Conservation (phyloP, 1,140 invertebrate genomes). For the Dendrolimus punctatus region DNA sequence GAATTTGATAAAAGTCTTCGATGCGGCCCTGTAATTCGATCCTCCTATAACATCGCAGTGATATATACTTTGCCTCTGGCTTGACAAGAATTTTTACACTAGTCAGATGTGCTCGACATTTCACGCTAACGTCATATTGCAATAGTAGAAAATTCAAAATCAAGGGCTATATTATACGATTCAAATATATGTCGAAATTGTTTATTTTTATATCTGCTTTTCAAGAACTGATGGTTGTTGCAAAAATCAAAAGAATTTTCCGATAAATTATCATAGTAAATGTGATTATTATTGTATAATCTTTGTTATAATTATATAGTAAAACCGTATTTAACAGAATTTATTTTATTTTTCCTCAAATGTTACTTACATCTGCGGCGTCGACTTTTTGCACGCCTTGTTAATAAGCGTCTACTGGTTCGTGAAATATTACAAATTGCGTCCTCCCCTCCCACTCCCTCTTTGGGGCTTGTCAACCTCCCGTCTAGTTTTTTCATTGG, state of each 20-base stretch:
- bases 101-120: conserved; percentile 41
- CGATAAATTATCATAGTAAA: too few species aligned
- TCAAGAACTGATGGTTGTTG: too few species aligned
- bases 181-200: too few species aligned
- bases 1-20: conserved; percentile 16
- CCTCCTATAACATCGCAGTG: too few species aligned
- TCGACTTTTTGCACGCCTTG: conserved; percentile 62
- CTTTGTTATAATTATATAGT: too few species aligned
- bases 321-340: too few species aligned
- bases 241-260: too few species aligned
- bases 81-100: conserved; percentile 59
- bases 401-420: conserved; percentile 68
- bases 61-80: conserved; percentile 28
- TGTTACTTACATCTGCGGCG: conserved; percentile 36
- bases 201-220: too few species aligned
- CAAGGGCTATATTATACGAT: too few species aligned
- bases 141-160: too few species aligned
- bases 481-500: conserved; percentile 46
- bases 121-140: conserved; percentile 8
- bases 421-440: conserved; percentile 72
- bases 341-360: conserved; percentile 15
- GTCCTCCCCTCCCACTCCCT: conserved; percentile 36
- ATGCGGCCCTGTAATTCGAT: conserved; percentile 34
- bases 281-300: too few species aligned
- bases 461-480: conserved; percentile 15